A percentile compares a stretch with the other conserved stretches of the same genome.
phyloP scores from a whole-genome alignment of 2,113 vertebrate genomes.

The Prinia subflava region DNA sequence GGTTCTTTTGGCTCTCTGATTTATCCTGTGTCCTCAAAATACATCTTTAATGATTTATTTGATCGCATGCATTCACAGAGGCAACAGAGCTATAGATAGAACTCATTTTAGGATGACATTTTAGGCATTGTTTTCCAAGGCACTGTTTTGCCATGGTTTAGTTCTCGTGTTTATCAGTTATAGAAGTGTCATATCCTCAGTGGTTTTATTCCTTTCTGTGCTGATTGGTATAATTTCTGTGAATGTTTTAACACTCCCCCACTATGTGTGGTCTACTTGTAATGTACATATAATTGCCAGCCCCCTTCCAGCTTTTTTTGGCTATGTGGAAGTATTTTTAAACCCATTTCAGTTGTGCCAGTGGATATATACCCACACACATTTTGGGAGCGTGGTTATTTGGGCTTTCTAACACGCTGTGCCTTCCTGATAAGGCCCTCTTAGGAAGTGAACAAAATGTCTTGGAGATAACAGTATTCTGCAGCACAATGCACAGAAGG shows the following conservation, averaged over 20 bases:
- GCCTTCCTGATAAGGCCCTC: conserved; percentile 9
- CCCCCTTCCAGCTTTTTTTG: conserved; percentile 30
- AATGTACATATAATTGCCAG: conserved; percentile 52
- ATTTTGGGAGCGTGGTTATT: neutral
- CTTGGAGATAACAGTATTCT: conserved; percentile 6
- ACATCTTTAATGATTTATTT: conserved; percentile 1
- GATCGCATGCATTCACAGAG: neutral
- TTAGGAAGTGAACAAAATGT: conserved; percentile 4
- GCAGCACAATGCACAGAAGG: neutral
- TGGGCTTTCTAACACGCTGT: neutral
- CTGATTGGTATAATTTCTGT: conserved; percentile 62
- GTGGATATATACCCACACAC: neutral
- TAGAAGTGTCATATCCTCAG: neutral
- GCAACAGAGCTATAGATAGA: neutral
- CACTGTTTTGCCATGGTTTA: conserved; percentile 33
- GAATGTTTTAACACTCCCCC: conserved; percentile 48
- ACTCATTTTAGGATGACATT: neutral
- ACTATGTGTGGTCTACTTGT: conserved; percentile 31
- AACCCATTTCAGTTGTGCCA: neutral
- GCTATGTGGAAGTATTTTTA: conserved; percentile 1
- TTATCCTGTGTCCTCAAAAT: conserved; percentile 18
- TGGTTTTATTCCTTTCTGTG: conserved; percentile 3
- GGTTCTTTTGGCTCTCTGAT: neutral
- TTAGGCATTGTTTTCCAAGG: conserved; percentile 17
- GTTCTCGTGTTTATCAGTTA: neutral